Evolutionary conservation across 1,140 invertebrate species (phyloP).

Genomic region (Brachionus angularis): DNA sequence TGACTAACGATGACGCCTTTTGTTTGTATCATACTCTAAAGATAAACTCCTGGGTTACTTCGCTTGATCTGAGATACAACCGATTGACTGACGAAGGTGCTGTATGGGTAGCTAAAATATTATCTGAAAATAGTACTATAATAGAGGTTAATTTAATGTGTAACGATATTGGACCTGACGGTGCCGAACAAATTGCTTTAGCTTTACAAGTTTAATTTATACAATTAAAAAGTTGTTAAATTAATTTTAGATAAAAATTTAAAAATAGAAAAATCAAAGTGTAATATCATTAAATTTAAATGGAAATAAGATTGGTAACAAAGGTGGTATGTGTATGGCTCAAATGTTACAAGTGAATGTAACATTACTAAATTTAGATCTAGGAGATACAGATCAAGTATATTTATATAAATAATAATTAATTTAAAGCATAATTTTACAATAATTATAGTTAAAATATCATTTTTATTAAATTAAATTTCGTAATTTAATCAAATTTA

Average conservation of each 20-base stretch:
- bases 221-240: not conserved
- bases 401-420: too few species aligned
- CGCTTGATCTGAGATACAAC: constrained; percentile 56
- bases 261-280: constrained; percentile 15
- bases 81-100: constrained; percentile 55
- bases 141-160: constrained; percentile 54
- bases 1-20: constrained; percentile 51
- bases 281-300: constrained; percentile 30
- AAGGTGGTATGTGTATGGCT: constrained; percentile 57
- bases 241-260: not conserved
- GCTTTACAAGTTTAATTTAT: constrained; percentile 52
- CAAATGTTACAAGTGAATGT: constrained; percentile 56
- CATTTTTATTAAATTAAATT: too few species aligned
- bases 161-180: constrained; percentile 54
- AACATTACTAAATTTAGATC: constrained; percentile 51
- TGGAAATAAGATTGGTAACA: constrained; percentile 53
- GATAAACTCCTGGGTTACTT: constrained; percentile 51
- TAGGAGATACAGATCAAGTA: constrained; percentile 56
- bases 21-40: constrained; percentile 51
- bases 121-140: constrained; percentile 24
- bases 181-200: constrained; percentile 51
- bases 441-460: too few species aligned
- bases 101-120: constrained; percentile 46
- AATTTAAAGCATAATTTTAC: too few species aligned
- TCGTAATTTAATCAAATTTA: too few species aligned